Conservation (phyloP, 2,888 invertebrate species). For the Drosophila fulvimacula region DNA sequence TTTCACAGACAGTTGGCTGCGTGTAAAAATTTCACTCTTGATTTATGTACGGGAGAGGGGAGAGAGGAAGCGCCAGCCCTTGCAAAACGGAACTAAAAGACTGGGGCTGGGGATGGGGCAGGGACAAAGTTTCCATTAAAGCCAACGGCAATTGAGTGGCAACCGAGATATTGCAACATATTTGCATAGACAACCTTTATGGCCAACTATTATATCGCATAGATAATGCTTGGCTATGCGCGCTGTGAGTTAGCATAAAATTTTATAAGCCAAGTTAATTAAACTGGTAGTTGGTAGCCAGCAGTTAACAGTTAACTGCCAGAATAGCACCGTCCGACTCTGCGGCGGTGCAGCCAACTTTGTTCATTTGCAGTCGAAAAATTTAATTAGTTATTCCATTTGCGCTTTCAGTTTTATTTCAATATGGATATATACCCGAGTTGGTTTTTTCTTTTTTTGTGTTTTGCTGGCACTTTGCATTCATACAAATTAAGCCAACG, state of each 20-base stretch:
- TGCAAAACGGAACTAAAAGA: background rate
- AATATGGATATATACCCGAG: conserved; percentile 1
- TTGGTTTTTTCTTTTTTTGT: background rate
- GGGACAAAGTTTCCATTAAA: conserved; percentile 22
- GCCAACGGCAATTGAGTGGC: conserved; percentile 48
- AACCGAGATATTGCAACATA: conserved; percentile 67
- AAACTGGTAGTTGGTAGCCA: conserved; percentile 53
- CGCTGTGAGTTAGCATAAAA: conserved; percentile 61
- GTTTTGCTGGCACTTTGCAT: conserved; percentile 17
- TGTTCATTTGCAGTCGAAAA: conserved; percentile 70
- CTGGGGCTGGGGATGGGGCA: background rate
- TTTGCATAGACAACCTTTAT: conserved; percentile 74
- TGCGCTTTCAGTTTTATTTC: conserved; percentile 40
- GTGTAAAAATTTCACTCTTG: conserved; percentile 77
- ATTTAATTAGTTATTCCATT: conserved; percentile 79
- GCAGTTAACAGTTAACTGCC: conserved; percentile 51
- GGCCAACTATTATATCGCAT: conserved; percentile 60
- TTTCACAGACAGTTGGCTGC: conserved; percentile 74
- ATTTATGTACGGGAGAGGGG: conserved; percentile 61
- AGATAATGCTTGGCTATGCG: conserved; percentile 65
- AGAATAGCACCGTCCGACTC: conserved; percentile 16
- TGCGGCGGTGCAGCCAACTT: conserved; percentile 41
- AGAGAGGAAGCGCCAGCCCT: background rate
- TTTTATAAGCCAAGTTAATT: conserved; percentile 77
- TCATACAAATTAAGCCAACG: conserved; percentile 52